Evolutionary conservation across 1,140 invertebrate species (phyloP).

Genomic region (Helicoverpa zea): DNA sequence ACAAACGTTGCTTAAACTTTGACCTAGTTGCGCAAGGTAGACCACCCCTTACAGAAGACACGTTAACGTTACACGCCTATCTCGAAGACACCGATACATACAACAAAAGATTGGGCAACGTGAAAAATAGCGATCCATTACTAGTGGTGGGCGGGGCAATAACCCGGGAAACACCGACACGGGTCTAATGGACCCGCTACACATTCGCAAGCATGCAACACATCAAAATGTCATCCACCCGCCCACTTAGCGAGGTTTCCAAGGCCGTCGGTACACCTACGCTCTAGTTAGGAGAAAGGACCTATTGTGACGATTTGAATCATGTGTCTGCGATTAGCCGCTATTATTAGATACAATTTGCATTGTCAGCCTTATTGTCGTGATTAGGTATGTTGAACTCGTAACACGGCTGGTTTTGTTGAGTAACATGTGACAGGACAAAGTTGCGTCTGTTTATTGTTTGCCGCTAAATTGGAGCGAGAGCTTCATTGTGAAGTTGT

Average conservation of each 20-base stretch:
- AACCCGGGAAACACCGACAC: slow-evolving; percentile 20
- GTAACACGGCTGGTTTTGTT: slow-evolving; percentile 41
- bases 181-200: slow-evolving; percentile 16
- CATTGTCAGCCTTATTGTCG: slow-evolving; percentile 52
- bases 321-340: slow-evolving; percentile 46
- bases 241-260: slow-evolving; percentile 46
- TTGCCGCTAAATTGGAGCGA: slow-evolving; percentile 19
- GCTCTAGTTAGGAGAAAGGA: slow-evolving; percentile 73
- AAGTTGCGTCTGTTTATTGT: slow-evolving; percentile 37
- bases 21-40: slow-evolving; percentile 9
- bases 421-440: slow-evolving; percentile 45
- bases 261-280: slow-evolving; percentile 63
- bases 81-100: not conserved
- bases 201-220: slow-evolving; percentile 42
- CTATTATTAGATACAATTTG: slow-evolving; percentile 58
- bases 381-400: slow-evolving; percentile 45
- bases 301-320: slow-evolving; percentile 50
- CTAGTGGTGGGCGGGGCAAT: not conserved
- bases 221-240: slow-evolving; percentile 68
- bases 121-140: slow-evolving; percentile 33
- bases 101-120: slow-evolving; percentile 26
- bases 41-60: slow-evolving; percentile 3
- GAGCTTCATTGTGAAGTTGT: slow-evolving; percentile 11
- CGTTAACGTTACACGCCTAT: not conserved
- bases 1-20: not conserved